Base-by-base conservation (phyloP, 2,113 vertebrate species). In the Zingel zingel region DNA sequence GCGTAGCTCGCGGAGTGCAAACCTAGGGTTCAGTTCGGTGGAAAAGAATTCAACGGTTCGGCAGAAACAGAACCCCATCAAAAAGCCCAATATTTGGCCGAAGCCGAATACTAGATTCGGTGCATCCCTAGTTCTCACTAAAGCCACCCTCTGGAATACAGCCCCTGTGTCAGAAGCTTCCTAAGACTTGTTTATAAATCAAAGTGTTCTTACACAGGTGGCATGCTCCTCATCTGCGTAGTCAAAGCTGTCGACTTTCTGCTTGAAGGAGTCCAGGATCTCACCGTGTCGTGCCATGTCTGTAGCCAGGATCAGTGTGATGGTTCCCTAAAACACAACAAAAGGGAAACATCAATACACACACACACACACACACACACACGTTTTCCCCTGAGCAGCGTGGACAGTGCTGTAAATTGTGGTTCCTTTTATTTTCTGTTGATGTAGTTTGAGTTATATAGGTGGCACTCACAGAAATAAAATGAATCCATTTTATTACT, bases 241-340 rank as follows among this genome's bases (percentile, higher is more conserved):
- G 93, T 98, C 96, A 59, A 99, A 99, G 69, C 79, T 95, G 75
- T 97, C 96, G 74, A 97, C 94, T 83, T 97, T 97, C 77, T 96
- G 96, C 86, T 97, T 98, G 93, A 99, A 99, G 59, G 97, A 96
- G 74, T 98, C 97, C 75, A 99, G 91, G 66, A 99, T 99, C 92
- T 99, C 98, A 0, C 96, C 96, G 0, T 99, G 98, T 65, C 96
- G 93, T 0, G 98, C 97, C 98, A 99, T 99, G 95, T 99, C 98
- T 3, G 98, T 99, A 85, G 98, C 97, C 88, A 99, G 84, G 90
- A 99, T 98, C 79, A 99, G 88, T 0, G 97, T 97, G 94, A 98
- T 99, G 79, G 97, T 97, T 5, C 96, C 97, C 98, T 99, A 93
- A 70, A 27, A 68, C 23, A 71, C 27, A 61, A 58, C 43, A 51